A percentile compares a stretch with the other conserved stretches of the same genome.
phyloP scores from a whole-genome alignment of 2,797 vertebrate genomes.

The Pipistrellus pipistrellus region DNA sequence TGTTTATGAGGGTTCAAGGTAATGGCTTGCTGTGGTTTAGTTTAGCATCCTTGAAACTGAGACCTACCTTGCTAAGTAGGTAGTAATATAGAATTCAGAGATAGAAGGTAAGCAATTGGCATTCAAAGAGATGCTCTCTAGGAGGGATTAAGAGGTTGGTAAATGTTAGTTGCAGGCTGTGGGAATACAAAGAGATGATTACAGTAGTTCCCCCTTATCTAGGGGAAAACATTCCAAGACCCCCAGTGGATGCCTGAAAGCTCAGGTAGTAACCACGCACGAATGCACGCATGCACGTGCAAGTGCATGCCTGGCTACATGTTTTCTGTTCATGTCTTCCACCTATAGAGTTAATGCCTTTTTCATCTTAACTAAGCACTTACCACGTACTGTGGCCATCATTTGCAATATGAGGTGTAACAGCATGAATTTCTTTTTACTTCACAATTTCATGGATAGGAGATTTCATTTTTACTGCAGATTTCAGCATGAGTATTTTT shows the following conservation, averaged over 20 bases:
- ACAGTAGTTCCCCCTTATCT: not conserved
- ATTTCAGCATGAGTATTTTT: not conserved
- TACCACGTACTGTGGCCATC: not conserved
- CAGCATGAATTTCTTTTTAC: not conserved
- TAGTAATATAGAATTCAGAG: constrained; percentile 28
- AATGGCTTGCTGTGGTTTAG: constrained; percentile 50
- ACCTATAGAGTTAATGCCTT: not conserved
- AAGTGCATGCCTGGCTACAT: too few relatives aligned
- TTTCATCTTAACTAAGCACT: not conserved
- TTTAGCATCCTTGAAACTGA: constrained; percentile 48
- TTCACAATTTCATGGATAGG: not conserved
- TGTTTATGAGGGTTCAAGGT: constrained; percentile 44
- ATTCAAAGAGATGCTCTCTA: constrained; percentile 45
- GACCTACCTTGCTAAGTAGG: constrained; percentile 11
- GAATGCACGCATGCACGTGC: not conserved
- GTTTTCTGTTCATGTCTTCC: not conserved
- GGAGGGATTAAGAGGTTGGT: constrained; percentile 29
- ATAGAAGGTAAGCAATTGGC: constrained; percentile 18
- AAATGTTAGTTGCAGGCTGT: not conserved
- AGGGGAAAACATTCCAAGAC: not conserved
- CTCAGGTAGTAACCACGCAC: not conserved
- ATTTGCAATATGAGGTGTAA: not conserved
- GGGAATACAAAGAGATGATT: not conserved
- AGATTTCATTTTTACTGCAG: not conserved
- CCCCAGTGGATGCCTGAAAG: not conserved